A percentile compares a stretch with the other conserved stretches of the same genome.
Evolutionary conservation across 1,140 invertebrate genomes (phyloP).

Genomic region (Cardiocondyla obscurior): DNA sequence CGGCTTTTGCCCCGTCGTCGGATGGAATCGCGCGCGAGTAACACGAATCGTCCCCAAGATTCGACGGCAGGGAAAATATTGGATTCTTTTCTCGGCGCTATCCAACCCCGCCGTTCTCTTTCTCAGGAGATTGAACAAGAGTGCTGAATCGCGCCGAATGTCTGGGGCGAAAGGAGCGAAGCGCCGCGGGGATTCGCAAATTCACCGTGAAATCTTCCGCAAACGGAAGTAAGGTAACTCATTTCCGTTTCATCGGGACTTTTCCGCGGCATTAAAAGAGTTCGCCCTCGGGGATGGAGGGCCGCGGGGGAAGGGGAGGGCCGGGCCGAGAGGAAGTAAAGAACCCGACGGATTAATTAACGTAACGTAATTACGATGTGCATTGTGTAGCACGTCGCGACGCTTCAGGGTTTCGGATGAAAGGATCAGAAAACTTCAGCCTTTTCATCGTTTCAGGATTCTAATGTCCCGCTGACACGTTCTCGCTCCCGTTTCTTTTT

Average conservation of each 20-base stretch:
- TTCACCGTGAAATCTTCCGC: constrained; percentile 75
- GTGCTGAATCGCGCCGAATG: constrained; percentile 59
- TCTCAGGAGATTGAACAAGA: constrained; percentile 57
- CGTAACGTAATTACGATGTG: constrained; percentile 72
- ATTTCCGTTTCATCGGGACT: constrained; percentile 74
- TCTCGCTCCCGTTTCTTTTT: too few species aligned
- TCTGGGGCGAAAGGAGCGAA: constrained; percentile 23
- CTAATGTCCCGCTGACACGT: not conserved
- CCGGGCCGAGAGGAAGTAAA: constrained; percentile 11
- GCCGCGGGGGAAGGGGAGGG: not conserved
- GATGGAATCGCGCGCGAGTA: constrained; percentile 29
- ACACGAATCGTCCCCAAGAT: constrained; percentile 43
- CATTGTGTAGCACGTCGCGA: constrained; percentile 54
- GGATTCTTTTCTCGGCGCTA: constrained; percentile 4
- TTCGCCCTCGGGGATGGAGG: constrained; percentile 11
- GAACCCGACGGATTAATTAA: constrained; percentile 73
- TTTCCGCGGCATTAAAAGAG: constrained; percentile 68
- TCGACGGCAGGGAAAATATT: constrained; percentile 42
- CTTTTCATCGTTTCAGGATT: not conserved
- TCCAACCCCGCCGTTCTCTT: constrained; percentile 1
- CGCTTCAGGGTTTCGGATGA: constrained; percentile 29
- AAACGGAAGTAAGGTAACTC: constrained; percentile 75
- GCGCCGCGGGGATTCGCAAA: constrained; percentile 63
- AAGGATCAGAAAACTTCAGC: constrained; percentile 45
- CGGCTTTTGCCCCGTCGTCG: constrained; percentile 7